These are phyloP conservation scores for Sebastes reedi DNA, from an alignment of 2,797 vertebrate genomes.

Conservation along the genomic window DNA sequence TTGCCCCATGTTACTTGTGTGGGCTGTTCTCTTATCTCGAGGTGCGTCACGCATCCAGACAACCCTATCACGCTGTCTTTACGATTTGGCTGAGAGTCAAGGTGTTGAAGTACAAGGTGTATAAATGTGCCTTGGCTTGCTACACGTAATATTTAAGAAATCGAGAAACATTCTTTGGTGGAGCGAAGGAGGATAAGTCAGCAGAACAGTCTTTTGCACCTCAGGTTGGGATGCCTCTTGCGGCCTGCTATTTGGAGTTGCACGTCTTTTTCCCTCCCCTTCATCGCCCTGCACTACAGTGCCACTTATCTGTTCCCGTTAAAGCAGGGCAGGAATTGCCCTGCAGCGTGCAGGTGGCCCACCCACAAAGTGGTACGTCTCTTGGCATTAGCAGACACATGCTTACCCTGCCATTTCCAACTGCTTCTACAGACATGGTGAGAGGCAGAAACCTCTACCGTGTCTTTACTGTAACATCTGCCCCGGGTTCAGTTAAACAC, in stretches of 20 bases:
- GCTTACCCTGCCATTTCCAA: constrained; percentile 62
- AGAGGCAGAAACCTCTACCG: constrained; percentile 38
- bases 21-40: neutral
- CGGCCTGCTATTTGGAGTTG: constrained; percentile 56
- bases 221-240: constrained; percentile 39
- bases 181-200: constrained; percentile 48
- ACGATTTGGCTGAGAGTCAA: constrained; percentile 26
- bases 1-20: neutral
- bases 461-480: constrained; percentile 62
- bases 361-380: constrained; percentile 74
- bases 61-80: neutral
- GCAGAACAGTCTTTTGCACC: constrained; percentile 47
- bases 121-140: constrained; percentile 24
- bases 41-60: neutral
- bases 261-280: constrained; percentile 31
- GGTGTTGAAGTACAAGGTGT: constrained; percentile 4
- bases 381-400: constrained; percentile 65
- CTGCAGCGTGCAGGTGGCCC: constrained; percentile 73
- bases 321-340: constrained; percentile 76
- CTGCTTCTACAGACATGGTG: constrained; percentile 45
- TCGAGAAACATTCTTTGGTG: constrained; percentile 14
- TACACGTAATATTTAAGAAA: constrained; percentile 9
- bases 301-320: constrained; percentile 81
- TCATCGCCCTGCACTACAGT: constrained; percentile 65
- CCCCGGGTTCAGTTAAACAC: constrained; percentile 30